A percentile compares a stretch with the other conserved stretches of the same genome.
Evolutionary conservation across 2,797 vertebrate genomes (phyloP).

Genomic region (Rhabdophis nuchalis): DNA sequence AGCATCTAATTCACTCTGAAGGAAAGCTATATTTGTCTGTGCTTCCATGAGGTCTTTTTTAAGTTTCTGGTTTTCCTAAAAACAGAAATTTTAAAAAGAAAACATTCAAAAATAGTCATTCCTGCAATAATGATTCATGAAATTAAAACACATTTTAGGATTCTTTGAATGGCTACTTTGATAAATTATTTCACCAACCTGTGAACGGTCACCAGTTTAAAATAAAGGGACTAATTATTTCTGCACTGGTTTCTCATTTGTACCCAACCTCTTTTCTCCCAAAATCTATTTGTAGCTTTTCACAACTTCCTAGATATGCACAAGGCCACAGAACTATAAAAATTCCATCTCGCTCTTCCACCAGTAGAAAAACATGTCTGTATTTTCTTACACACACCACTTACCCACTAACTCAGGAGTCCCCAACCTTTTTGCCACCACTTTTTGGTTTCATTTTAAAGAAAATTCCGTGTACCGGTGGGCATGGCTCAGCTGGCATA

Average conservation of each 20-base stretch:
- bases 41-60: slow-evolving; percentile 92
- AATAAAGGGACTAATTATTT: not conserved
- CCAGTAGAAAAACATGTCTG: not conserved
- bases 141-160: not conserved
- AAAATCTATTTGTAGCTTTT: not conserved
- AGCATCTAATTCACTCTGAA: slow-evolving; percentile 91
- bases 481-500: too few species aligned
- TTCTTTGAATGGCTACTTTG: not conserved
- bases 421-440: too few species aligned
- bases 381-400: not conserved
- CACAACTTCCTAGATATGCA: not conserved
- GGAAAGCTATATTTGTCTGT: slow-evolving; percentile 88
- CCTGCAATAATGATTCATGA: not conserved
- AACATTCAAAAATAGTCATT: not conserved
- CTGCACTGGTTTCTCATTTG: not conserved
- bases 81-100: slow-evolving; percentile 21
- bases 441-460: too few species aligned
- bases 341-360: not conserved
- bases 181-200: not conserved
- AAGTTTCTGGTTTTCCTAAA: slow-evolving; percentile 89
- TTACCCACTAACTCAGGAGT: not conserved
- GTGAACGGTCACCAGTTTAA: not conserved
- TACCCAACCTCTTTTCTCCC: not conserved
- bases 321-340: not conserved
- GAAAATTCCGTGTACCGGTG: too few species aligned